Evolutionary conservation across 1,140 invertebrate genomes (phyloP), one percentile per base, ranked within the genome.

Genomic region (Eubasilissa regina): DNA sequence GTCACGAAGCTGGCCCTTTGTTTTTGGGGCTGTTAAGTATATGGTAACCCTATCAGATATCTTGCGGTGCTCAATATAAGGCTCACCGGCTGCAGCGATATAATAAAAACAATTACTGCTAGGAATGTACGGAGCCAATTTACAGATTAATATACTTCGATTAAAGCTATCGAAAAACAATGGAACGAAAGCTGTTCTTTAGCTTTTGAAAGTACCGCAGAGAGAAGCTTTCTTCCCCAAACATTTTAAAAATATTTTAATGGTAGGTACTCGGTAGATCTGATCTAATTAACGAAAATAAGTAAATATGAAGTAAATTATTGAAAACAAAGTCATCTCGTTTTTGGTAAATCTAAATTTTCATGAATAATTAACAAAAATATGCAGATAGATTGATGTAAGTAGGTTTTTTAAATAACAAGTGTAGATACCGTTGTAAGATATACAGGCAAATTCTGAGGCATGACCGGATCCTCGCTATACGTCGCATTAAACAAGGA

Each of bases 31-130:
- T 13, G 11, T 1, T 15, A 64, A 64, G 60, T 64, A 64, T 43
- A 64, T 43, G 19, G 35, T 43, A 64, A 64, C 35, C 35, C 60
- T 64, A 64, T 64, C 60, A 35, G 21, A 64, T 25, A 25, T 64
- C 60, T 43, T 10, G 60, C 25, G 19, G 60, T 35, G n/a, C 25
- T 6, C 25, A 6, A 35, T 35, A 6, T 35, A 6, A 35, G 25
- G 25, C 25, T 35, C 25, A 35, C 25, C 60, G 13, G 60, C 35
- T 21, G 17, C 35, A 0, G 35, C 60, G 35, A 64, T 64, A 64
- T 7, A 25, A 64, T 17, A n/a, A 25, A 64, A 64, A 64, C 60
- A 64, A 64, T 64, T 64, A 64, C 60, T 64, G 60, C 60, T 64
- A 64, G 60, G 60, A 64, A 64, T 64, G 60, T 25, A 21, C 13